Conservation (phyloP, 2,888 invertebrate genomes). For the Tortrix viridana region DNA sequence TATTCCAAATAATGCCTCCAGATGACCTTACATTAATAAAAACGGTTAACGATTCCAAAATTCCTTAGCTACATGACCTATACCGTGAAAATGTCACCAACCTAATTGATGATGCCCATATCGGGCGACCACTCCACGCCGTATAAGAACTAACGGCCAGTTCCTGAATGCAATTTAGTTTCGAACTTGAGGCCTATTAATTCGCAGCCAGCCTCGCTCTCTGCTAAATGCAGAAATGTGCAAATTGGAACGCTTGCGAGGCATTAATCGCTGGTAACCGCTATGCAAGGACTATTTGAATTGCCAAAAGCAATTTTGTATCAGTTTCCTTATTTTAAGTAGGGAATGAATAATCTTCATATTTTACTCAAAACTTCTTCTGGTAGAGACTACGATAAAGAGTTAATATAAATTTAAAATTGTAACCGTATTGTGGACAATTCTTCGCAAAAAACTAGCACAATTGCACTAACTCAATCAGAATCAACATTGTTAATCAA, state of each 20-base stretch:
- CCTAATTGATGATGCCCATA: slow-evolving; percentile 51
- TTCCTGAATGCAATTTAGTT: slow-evolving; percentile 41
- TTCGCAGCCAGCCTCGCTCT: slow-evolving; percentile 25
- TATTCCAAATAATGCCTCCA: too few relatives aligned
- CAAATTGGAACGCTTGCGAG: slow-evolving; percentile 24
- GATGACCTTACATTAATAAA: neutral
- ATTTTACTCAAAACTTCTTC: too few relatives aligned
- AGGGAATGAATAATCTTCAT: too few relatives aligned
- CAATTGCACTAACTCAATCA: too few relatives aligned
- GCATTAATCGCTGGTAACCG: slow-evolving; percentile 13
- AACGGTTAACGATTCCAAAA: slow-evolving; percentile 21
- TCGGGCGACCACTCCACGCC: slow-evolving; percentile 43
- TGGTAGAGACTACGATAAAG: too few relatives aligned
- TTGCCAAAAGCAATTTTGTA: neutral
- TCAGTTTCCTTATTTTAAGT: too few relatives aligned
- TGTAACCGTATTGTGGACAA: too few relatives aligned
- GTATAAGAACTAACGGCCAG: slow-evolving; percentile 44
- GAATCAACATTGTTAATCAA: neutral
- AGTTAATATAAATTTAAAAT: too few relatives aligned
- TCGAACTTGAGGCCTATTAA: slow-evolving; percentile 41
- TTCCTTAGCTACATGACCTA: slow-evolving; percentile 41
- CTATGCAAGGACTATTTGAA: neutral
- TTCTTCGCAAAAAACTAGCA: too few relatives aligned
- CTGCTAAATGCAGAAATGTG: slow-evolving; percentile 31
- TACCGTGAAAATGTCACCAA: slow-evolving; percentile 51